Evolutionary conservation across 2,113 vertebrate genomes (phyloP).

Genomic region (Corvus cornix): DNA sequence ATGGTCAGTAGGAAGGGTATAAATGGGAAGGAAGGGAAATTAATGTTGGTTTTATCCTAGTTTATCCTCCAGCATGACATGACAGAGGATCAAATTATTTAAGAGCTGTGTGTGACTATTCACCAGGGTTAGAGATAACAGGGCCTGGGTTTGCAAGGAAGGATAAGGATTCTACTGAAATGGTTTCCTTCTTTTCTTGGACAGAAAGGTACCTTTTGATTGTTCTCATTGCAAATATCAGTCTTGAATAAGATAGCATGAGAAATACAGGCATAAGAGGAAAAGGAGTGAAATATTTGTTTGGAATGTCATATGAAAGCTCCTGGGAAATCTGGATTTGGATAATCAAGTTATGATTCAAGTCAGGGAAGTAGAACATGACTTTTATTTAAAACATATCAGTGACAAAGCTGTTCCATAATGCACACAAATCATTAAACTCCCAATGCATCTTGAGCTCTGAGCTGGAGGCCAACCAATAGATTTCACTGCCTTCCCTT

Average conservation of each 20-base stretch:
- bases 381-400: constrained; percentile 34
- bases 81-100: neutral
- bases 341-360: constrained; percentile 21
- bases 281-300: neutral
- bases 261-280: neutral
- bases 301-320: neutral
- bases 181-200: neutral
- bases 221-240: neutral
- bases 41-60: neutral
- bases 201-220: neutral
- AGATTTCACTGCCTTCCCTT: neutral
- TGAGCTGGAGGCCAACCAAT: neutral
- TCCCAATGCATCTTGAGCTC: neutral
- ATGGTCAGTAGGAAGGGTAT: neutral
- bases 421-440: neutral
- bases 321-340: constrained; percentile 1
- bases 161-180: neutral
- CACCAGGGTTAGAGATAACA: neutral
- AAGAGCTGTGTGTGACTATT: neutral
- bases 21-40: neutral
- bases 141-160: neutral
- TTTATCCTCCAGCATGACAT: neutral
- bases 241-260: neutral
- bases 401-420: neutral
- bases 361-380: neutral